phyloP scores from a whole-genome alignment of 2,113 vertebrate species.

The Apus apus region DNA sequence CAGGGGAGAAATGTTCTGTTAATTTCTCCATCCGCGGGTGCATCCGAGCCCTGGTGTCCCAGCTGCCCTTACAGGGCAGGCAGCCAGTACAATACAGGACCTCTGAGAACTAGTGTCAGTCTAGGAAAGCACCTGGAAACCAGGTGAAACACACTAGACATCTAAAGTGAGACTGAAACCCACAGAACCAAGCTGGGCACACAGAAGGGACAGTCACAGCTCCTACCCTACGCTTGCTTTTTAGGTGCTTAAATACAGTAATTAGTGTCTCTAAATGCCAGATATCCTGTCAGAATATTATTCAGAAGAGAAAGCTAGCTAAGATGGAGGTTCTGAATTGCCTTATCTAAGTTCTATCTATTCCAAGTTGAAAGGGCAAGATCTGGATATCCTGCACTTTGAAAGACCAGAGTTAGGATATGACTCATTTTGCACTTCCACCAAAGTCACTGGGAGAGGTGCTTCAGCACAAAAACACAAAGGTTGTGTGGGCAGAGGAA shows the following conservation, averaged over 20 bases:
- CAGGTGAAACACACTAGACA: not conserved
- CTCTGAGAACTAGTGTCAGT: not conserved
- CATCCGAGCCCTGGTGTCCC: not conserved
- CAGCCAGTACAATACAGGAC: not conserved
- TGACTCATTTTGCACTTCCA: constrained; percentile 15
- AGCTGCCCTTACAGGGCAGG: not conserved
- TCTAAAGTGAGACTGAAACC: not conserved
- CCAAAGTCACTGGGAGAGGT: not conserved
- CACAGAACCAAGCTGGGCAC: not conserved
- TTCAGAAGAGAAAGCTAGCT: not conserved
- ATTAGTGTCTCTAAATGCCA: not conserved
- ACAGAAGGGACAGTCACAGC: not conserved
- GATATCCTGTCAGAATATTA: not conserved
- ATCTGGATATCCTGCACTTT: constrained; percentile 14
- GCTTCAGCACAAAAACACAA: not conserved
- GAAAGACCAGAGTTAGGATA: not conserved
- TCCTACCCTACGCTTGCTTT: not conserved
- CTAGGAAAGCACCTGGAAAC: not conserved
- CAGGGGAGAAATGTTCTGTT: not conserved
- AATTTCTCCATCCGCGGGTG: not conserved
- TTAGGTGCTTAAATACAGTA: not conserved
- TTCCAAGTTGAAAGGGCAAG: constrained; percentile 1
- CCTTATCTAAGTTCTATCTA: not conserved
- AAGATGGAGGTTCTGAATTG: not conserved
- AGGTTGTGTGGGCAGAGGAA: not conserved